phyloP scores from a whole-genome alignment of 2,888 invertebrate species.

The Agonopterix heracliana region DNA sequence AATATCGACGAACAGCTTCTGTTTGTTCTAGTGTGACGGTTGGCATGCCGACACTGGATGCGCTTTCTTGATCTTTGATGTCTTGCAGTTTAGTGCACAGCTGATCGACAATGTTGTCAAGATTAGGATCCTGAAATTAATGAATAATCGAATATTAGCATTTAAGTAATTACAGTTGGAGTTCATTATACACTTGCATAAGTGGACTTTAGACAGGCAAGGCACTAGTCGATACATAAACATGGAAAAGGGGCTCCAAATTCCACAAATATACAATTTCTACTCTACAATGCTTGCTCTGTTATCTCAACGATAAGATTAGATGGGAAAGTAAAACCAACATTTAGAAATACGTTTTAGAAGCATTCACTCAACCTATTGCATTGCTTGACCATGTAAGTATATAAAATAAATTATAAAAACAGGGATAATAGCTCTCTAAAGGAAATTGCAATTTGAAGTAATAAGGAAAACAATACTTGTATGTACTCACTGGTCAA shows the following conservation, averaged over 20 bases:
- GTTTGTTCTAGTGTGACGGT: slow-evolving; percentile 69
- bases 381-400: too few species aligned
- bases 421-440: too few species aligned
- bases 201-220: too few species aligned
- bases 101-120: slow-evolving; percentile 89
- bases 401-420: too few species aligned
- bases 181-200: too few species aligned
- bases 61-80: slow-evolving; percentile 69
- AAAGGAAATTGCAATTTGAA: too few species aligned
- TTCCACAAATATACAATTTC: too few species aligned
- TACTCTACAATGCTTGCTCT: too few species aligned
- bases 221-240: too few species aligned
- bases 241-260: too few species aligned
- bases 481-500: too few species aligned
- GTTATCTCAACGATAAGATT: slow-evolving; percentile 1
- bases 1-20: slow-evolving; percentile 84
- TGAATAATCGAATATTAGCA: background rate
- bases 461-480: too few species aligned
- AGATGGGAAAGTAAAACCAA: slow-evolving; percentile 1
- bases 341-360: background rate
- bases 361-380: background rate
- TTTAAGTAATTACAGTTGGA: background rate
- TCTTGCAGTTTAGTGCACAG: slow-evolving; percentile 86
- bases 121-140: slow-evolving; percentile 82
- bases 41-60: slow-evolving; percentile 69